phyloP scores from a whole-genome alignment of 2,113 vertebrate genomes.

The Eptatretus burgeri region DNA sequence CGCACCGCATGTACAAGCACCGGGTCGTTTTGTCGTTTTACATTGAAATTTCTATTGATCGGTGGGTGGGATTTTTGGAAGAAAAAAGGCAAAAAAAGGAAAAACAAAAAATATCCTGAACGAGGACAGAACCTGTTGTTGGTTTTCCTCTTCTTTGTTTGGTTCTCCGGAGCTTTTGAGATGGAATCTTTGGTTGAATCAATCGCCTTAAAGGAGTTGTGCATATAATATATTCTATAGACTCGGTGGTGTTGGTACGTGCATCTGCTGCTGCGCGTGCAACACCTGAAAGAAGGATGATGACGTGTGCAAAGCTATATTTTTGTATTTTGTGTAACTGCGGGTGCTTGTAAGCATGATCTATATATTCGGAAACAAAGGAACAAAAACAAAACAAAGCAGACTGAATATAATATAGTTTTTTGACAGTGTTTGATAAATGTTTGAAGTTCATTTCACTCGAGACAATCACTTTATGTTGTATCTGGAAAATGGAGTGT shows the following conservation, averaged over 20 bases:
- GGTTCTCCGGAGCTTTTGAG: too few relatives aligned
- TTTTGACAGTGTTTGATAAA: slow-evolving; percentile 5
- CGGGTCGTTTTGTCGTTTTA: too few relatives aligned
- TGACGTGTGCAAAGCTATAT: not conserved
- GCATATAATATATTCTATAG: not conserved
- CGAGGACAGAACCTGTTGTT: too few relatives aligned
- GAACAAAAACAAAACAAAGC: not conserved
- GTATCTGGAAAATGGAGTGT: not conserved
- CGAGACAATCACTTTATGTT: slow-evolving; percentile 5
- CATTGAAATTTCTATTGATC: too few relatives aligned
- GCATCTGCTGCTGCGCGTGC: not conserved
- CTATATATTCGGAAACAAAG: not conserved
- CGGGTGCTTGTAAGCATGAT: not conserved
- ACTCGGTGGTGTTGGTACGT: not conserved
- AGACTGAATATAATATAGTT: not conserved
- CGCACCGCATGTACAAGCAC: too few relatives aligned
- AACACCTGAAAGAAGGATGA: not conserved
- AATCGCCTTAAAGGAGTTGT: too few relatives aligned
- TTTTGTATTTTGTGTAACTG: slow-evolving; percentile 6
- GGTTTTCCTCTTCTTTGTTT: too few relatives aligned
- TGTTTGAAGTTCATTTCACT: not conserved
- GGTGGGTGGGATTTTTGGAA: too few relatives aligned
- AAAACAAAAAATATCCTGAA: too few relatives aligned
- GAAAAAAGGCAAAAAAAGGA: too few relatives aligned
- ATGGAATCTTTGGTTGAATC: too few relatives aligned